These are phyloP conservation scores for Tetranychus piercei DNA, from an alignment of 2,888 invertebrate species.

Conservation along the genomic window DNA sequence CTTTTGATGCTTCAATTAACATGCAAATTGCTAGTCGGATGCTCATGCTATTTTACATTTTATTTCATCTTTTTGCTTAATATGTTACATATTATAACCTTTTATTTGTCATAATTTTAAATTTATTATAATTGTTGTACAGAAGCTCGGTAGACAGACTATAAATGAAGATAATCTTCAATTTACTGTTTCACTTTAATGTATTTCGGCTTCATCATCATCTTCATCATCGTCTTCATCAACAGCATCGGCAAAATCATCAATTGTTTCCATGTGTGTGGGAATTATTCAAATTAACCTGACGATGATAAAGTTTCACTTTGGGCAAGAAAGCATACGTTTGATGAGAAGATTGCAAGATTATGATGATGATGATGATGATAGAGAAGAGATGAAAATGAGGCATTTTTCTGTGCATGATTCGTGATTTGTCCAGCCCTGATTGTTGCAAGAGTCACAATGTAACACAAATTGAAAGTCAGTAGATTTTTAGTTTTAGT, in stretches of 20 bases:
- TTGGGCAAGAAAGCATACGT: too few species aligned
- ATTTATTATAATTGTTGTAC: not conserved
- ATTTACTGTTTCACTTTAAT: not conserved
- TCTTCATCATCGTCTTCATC: not conserved
- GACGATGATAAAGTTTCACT: not conserved
- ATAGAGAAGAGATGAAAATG: too few species aligned
- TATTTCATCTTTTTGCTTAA: too few species aligned
- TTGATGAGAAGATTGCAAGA: too few species aligned
- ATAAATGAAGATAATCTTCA: not conserved
- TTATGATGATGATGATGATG: too few species aligned
- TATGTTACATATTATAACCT: too few species aligned
- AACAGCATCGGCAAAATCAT: not conserved
- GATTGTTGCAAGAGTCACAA: not conserved
- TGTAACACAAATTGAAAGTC: too few species aligned
- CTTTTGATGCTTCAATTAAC: not conserved
- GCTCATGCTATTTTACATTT: too few species aligned
- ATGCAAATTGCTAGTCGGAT: not conserved
- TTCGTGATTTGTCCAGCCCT: not conserved
- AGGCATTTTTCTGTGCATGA: not conserved
- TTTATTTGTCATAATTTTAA: not conserved
- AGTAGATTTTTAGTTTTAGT: not conserved
- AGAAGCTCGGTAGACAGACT: not conserved
- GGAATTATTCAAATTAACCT: not conserved
- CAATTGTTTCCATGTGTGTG: not conserved
- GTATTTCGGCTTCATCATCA: not conserved